Conservation (phyloP, 2,113 vertebrate genomes). For the Loxodonta africana region DNA sequence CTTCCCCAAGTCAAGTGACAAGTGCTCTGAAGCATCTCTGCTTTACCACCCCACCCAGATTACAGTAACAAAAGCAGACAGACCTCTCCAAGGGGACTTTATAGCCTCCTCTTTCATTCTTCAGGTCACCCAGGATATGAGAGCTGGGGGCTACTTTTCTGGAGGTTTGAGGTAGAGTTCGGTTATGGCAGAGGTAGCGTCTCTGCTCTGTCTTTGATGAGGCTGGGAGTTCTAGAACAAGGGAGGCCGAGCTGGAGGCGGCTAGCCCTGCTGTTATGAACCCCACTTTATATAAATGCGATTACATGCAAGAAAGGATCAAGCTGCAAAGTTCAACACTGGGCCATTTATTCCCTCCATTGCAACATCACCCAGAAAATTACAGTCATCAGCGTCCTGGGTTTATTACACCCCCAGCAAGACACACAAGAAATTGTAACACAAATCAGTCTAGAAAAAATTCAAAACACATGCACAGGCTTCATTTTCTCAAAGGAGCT, state of each 20-base stretch:
- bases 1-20: neutral
- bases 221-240: slow-evolving; percentile 72
- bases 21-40: neutral
- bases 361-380: slow-evolving; percentile 88
- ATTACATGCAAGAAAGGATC: slow-evolving; percentile 86
- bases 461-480: slow-evolving; percentile 71
- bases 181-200: slow-evolving; percentile 4
- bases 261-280: slow-evolving; percentile 74
- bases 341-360: slow-evolving; percentile 82
- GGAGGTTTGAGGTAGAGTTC: slow-evolving; percentile 44
- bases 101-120: slow-evolving; percentile 88
- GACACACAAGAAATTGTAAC: slow-evolving; percentile 77
- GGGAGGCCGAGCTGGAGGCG: slow-evolving; percentile 52
- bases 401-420: slow-evolving; percentile 77
- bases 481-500: slow-evolving; percentile 64
- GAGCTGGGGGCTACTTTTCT: slow-evolving; percentile 28
- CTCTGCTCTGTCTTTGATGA: slow-evolving; percentile 62
- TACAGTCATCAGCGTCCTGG: slow-evolving; percentile 78
- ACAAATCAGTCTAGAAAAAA: slow-evolving; percentile 74
- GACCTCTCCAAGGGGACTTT: slow-evolving; percentile 90
- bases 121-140: slow-evolving; percentile 6
- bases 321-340: slow-evolving; percentile 87
- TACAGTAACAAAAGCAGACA: slow-evolving; percentile 70
- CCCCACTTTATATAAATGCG: slow-evolving; percentile 81
- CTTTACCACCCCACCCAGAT: neutral